Base-by-base conservation (phyloP, 1,140 invertebrate species). In the Himalopsyche phryganea region DNA sequence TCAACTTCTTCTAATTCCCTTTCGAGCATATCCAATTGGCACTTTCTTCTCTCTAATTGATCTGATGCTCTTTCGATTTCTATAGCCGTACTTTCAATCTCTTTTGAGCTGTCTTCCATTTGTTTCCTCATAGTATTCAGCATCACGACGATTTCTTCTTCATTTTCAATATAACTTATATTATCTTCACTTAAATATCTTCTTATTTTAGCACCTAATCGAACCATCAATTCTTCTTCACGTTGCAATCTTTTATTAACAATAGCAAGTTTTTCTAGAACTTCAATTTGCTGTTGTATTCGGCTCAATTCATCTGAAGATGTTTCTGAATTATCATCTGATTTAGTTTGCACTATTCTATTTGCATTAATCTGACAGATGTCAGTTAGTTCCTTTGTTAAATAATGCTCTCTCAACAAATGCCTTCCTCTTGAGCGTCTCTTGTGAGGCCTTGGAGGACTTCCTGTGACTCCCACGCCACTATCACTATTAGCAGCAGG, bases 211-310 rank as follows among this genome's bases (percentile, higher is more conserved):
- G 81, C 79, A 40, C 83, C 82, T 46, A 89, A 66, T 63, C 85
- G 71, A 1, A 85, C 81, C 1, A 88, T 72, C 18, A 80, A 69
- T 68, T 87, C 84, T 67, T 89, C 86, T 70, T 89, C 85, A 17
- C 82, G 77, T 51, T 88, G 80, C 41, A 90, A 72, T 58, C 81
- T 79, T 64, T 87, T 85, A 65, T 90, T 89, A 11, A 91, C 73
- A 14, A 84, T 82, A 6, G 85, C 78, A 17, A 90, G 80, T 67
- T 85, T 85, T 65, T 90, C 86, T 64, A 87, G 74, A 47, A 88
- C 72, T 60, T 85, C 81, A 3, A 87, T 68, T 71, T 86, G 81
- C 67, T 81, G 77, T 63, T 76, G 71, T 67, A 81, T 80, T 71
- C 67, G 78, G 57, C 75, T 77, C 60, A 72, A 69, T 67, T 73